A percentile compares a stretch with the other conserved stretches of the same genome.
phyloP scores from a whole-genome alignment of 2,797 vertebrate genomes.

The Lepilemur ruficaudatus region DNA sequence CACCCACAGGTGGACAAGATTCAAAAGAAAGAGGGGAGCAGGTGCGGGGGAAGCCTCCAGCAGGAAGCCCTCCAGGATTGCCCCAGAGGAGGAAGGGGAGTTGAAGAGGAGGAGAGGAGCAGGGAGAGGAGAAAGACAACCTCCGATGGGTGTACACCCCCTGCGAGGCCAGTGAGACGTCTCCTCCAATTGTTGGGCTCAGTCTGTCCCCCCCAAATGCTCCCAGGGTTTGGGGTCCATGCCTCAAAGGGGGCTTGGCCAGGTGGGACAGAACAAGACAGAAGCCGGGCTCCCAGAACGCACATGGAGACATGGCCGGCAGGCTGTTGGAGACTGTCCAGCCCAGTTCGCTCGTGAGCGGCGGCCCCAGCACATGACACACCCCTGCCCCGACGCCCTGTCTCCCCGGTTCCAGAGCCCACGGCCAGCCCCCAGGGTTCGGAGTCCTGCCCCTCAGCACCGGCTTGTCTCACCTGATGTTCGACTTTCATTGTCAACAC shows the following conservation, averaged over 20 bases:
- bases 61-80: constrained; percentile 12
- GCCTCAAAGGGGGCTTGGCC: not conserved
- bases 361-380: not conserved
- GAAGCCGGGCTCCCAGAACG: not conserved
- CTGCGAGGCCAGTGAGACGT: not conserved
- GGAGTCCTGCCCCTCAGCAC: not conserved
- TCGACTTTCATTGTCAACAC: not conserved
- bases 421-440: not conserved
- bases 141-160: rapidly evolving
- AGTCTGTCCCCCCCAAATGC: not conserved
- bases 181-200: not conserved
- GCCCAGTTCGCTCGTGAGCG: not conserved
- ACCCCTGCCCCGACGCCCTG: not conserved
- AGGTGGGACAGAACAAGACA: not conserved
- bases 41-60: not conserved
- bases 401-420: not conserved
- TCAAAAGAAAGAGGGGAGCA: not conserved
- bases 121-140: not conserved
- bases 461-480: not conserved
- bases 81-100: not conserved
- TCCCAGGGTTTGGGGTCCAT: not conserved
- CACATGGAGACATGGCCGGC: not conserved
- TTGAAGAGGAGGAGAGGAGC: not conserved
- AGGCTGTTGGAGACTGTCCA: not conserved
- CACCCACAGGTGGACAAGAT: not conserved